Evolutionary conservation across 2,797 vertebrate species (phyloP).

Genomic region (Gambelia wislizenii): DNA sequence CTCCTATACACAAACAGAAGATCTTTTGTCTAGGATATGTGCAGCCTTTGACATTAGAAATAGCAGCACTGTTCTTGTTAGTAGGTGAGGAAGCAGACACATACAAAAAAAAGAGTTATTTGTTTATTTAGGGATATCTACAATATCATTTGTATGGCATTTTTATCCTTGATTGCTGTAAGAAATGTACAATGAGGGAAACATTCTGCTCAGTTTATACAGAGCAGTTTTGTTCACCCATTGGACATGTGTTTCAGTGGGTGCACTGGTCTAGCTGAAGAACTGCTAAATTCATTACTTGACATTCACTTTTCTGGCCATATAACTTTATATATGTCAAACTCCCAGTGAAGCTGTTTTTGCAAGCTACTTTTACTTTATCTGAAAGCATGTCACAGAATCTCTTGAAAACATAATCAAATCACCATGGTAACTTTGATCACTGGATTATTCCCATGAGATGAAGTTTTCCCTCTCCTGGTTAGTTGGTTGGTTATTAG

Average conservation of each 20-base stretch:
- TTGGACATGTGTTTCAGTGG: no score
- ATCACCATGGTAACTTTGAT: no score
- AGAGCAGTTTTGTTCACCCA: slow-evolving; percentile 31
- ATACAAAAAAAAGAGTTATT: background rate
- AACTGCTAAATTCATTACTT: background rate
- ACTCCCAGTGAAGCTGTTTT: background rate
- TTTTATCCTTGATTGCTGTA: slow-evolving; percentile 44
- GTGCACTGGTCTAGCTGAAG: background rate
- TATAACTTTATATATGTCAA: no score
- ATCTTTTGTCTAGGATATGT: background rate
- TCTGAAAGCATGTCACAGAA: no score
- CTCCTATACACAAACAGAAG: background rate
- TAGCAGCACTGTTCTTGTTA: background rate
- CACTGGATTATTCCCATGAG: no score
- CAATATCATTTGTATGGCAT: slow-evolving; percentile 8
- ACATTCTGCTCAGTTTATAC: slow-evolving; percentile 29
- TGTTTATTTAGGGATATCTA: slow-evolving; percentile 2
- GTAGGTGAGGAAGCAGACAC: background rate
- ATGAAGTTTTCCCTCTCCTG: no score
- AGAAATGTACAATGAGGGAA: slow-evolving; percentile 22
- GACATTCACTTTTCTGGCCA: background rate
- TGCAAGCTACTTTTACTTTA: background rate
- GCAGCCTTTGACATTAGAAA: background rate
- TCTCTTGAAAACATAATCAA: no score
- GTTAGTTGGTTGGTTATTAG: no score